These are phyloP conservation scores for Oncorhynchus masou DNA, from an alignment of 2,113 vertebrate genomes.

Conservation along the genomic window DNA sequence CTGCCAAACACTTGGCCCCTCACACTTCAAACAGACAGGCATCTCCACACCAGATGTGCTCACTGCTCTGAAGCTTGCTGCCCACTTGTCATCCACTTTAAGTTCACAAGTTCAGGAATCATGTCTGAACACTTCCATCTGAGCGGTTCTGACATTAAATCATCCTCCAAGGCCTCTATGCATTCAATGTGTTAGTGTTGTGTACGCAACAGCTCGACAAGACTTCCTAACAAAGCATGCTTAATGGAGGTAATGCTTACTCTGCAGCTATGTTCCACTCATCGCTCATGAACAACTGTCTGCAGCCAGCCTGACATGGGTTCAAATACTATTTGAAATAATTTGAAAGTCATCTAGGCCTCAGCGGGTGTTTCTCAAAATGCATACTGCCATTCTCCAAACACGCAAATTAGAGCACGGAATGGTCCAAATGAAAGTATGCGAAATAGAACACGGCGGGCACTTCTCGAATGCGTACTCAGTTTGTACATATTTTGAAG, in stretches of 20 bases:
- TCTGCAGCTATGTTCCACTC: not conserved
- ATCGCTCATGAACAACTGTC: not conserved
- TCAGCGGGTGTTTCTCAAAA: constrained; percentile 8
- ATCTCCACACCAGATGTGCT: constrained; percentile 47
- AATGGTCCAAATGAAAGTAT: too few species aligned
- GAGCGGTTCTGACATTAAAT: not conserved
- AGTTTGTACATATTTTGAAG: too few species aligned
- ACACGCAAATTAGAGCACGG: too few species aligned
- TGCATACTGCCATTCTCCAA: too few species aligned
- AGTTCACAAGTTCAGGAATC: constrained; percentile 15
- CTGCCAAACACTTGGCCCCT: constrained; percentile 32
- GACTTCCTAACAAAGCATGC: constrained; percentile 21
- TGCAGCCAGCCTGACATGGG: not conserved
- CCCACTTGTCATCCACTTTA: constrained; percentile 17
- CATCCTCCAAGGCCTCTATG: constrained; percentile 13
- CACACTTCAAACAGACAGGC: constrained; percentile 41
- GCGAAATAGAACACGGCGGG: too few species aligned
- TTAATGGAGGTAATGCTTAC: constrained; percentile 23
- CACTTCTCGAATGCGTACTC: too few species aligned
- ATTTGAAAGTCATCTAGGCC: too few species aligned
- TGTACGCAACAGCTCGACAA: not conserved
- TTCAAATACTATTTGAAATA: too few species aligned
- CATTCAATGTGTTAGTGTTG: not conserved
- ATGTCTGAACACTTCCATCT: constrained; percentile 1
- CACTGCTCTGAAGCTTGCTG: constrained; percentile 19